Percentiles rank a stretch among this genome's conserved stretches.
Conservation (phyloP, 2,888 invertebrate species). For the Morpho achilles region DNA sequence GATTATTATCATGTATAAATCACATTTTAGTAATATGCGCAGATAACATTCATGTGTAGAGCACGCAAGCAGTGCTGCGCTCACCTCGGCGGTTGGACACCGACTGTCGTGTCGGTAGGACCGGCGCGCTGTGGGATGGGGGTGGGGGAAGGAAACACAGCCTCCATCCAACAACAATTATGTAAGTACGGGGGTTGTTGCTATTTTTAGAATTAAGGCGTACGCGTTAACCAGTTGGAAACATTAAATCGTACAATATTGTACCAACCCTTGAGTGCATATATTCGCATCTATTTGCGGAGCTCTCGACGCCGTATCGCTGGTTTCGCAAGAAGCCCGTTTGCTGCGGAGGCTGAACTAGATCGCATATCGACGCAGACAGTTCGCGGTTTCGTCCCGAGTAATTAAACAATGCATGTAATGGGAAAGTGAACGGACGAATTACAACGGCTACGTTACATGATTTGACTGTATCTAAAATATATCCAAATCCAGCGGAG, state of each 20-base stretch:
- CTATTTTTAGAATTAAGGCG: constrained; percentile 65
- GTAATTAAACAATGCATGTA: constrained; percentile 5
- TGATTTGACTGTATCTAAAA: too few relatives aligned
- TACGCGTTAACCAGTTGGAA: constrained; percentile 48
- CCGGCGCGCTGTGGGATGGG: constrained; percentile 31
- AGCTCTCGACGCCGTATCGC: constrained; percentile 46
- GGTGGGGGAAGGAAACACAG: constrained; percentile 55
- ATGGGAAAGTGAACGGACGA: background rate
- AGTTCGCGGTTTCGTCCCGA: constrained; percentile 23
- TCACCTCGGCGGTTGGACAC: constrained; percentile 36
- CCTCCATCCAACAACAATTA: constrained; percentile 71
- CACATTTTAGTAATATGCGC: constrained; percentile 14
- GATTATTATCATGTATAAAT: background rate
- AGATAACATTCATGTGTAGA: constrained; percentile 13
- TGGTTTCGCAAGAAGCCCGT: constrained; percentile 45
- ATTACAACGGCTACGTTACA: background rate
- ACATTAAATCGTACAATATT: constrained; percentile 35
- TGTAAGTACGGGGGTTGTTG: constrained; percentile 62
- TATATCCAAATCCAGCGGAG: too few relatives aligned
- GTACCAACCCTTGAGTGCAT: constrained; percentile 19
- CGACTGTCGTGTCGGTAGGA: constrained; percentile 43
- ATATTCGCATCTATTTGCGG: constrained; percentile 56
- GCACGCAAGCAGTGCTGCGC: constrained; percentile 26
- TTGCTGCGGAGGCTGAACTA: constrained; percentile 17
- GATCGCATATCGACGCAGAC: constrained; percentile 16